phyloP scores from a whole-genome alignment of 1,140 invertebrate genomes.

The Dendrolimus punctatus region DNA sequence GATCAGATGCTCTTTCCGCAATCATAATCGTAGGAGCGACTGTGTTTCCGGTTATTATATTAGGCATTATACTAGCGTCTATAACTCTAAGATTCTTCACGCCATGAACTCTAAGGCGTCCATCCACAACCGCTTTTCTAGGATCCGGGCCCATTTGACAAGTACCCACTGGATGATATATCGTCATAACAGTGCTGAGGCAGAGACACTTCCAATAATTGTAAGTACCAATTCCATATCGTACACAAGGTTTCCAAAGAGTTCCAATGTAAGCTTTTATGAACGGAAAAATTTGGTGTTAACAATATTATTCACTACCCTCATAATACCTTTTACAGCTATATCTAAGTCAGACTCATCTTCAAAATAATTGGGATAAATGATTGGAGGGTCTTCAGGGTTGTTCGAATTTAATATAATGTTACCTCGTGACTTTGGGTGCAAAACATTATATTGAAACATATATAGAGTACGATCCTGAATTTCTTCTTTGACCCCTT shows the following conservation, averaged over 20 bases:
- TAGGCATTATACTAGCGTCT: conserved; percentile 86
- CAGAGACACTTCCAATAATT: conserved; percentile 77
- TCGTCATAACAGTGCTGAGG: conserved; percentile 73
- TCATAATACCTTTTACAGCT: conserved; percentile 74
- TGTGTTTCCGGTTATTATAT: conserved; percentile 80
- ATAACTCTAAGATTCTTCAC: conserved; percentile 78
- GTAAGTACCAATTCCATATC: conserved; percentile 57
- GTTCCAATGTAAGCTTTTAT: conserved; percentile 45
- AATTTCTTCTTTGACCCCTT: conserved; percentile 42
- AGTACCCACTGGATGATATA: conserved; percentile 82
- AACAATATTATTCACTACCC: conserved; percentile 37
- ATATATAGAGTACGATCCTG: conserved; percentile 40
- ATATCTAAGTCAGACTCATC: conserved; percentile 78
- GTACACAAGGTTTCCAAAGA: conserved; percentile 50
- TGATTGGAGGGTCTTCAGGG: conserved; percentile 74
- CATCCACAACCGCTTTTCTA: conserved; percentile 76
- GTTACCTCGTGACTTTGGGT: conserved; percentile 58
- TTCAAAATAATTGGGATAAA: conserved; percentile 84
- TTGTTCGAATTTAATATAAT: conserved; percentile 42
- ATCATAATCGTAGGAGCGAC: conserved; percentile 86
- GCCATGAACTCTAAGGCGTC: conserved; percentile 77
- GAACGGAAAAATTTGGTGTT: conserved; percentile 48
- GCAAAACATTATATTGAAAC: conserved; percentile 46
- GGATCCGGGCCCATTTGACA: conserved; percentile 81
- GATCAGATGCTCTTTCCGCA: conserved; percentile 81